Evolutionary conservation across 2,888 invertebrate species (phyloP).

Genomic region (Leucophenga maculata): DNA sequence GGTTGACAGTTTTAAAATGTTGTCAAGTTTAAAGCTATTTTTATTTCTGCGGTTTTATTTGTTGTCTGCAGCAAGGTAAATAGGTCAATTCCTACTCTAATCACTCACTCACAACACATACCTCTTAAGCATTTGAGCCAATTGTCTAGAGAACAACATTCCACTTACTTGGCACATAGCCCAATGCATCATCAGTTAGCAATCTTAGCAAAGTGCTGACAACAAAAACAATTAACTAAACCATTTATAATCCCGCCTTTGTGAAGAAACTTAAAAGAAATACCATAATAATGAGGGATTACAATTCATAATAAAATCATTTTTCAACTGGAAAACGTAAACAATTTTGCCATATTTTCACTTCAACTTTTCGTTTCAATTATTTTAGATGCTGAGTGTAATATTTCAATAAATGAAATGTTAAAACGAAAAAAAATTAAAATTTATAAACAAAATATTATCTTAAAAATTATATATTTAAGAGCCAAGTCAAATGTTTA

Average conservation of each 20-base stretch:
- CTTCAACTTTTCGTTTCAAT: too few relatives aligned
- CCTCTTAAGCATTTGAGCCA: not conserved
- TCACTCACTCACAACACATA: not conserved
- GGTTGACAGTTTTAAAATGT: too few relatives aligned
- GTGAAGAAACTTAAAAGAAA: not conserved
- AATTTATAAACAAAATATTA: not conserved
- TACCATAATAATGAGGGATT: not conserved
- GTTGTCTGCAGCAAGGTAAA: too few relatives aligned
- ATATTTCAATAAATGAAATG: not conserved
- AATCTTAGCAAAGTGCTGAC: not conserved
- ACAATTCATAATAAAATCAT: not conserved
- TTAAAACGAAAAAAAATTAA: not conserved
- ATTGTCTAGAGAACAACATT: not conserved
- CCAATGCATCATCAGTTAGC: too few relatives aligned
- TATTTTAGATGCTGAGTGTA: not conserved
- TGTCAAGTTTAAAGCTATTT: too few relatives aligned
- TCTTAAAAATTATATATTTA: not conserved
- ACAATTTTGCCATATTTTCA: not conserved
- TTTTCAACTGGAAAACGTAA: not conserved
- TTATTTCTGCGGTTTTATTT: too few relatives aligned
- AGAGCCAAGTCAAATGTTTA: constrained; percentile 7
- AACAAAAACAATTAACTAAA: constrained; percentile 1
- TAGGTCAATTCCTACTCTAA: too few relatives aligned
- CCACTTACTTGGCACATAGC: not conserved
- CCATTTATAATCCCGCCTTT: not conserved